Evolutionary conservation across 1,140 invertebrate species (phyloP).

Genomic region (Drosophila novamexicana): DNA sequence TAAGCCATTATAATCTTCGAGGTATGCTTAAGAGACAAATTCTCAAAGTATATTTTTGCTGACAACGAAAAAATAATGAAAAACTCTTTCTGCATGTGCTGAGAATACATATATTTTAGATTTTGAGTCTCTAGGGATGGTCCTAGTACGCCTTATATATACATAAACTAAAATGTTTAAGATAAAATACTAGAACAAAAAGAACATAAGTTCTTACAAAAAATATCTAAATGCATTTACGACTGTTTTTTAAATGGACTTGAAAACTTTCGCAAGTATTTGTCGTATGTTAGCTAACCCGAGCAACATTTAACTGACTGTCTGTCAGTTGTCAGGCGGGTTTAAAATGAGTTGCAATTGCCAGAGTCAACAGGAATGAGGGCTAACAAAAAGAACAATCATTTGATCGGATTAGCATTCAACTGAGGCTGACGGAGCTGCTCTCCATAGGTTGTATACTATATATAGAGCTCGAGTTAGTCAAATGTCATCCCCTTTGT

Average conservation of each 20-base stretch:
- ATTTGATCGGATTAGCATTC: constrained; percentile 72
- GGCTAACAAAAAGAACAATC: constrained; percentile 67
- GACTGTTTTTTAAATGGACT: not conserved
- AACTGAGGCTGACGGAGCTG: not conserved
- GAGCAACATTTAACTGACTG: constrained; percentile 29
- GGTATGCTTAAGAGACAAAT: too few species aligned
- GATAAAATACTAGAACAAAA: too few species aligned
- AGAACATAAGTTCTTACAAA: too few species aligned
- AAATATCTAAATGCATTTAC: not conserved
- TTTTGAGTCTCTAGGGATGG: too few species aligned
- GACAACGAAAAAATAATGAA: too few species aligned
- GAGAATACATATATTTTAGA: too few species aligned
- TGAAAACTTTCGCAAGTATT: not conserved
- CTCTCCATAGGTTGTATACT: too few species aligned
- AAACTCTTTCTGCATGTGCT: too few species aligned
- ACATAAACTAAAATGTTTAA: too few species aligned
- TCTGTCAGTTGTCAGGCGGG: constrained; percentile 37
- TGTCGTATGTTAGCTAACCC: constrained; percentile 14
- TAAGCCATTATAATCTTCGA: too few species aligned
- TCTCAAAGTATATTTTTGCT: too few species aligned
- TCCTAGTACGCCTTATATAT: too few species aligned
- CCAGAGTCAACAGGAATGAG: not conserved
- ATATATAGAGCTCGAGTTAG: constrained; percentile 19
- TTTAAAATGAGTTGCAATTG: constrained; percentile 50
- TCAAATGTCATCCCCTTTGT: constrained; percentile 32